These are phyloP conservation scores for Sebastiscus tertius DNA, from an alignment of 2,797 vertebrate genomes.

Conservation along the genomic window DNA sequence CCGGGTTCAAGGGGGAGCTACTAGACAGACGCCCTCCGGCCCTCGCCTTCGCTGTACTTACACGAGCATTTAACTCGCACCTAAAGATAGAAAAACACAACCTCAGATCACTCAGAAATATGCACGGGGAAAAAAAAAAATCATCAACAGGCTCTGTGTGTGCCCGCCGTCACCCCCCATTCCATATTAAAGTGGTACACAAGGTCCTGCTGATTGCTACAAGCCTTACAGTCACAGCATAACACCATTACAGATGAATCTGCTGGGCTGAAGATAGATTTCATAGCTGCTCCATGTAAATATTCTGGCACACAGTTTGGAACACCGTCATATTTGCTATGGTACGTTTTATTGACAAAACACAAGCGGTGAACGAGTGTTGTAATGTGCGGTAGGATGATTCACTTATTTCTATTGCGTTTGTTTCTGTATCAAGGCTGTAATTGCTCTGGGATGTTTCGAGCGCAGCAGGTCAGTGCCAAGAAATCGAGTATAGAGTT, in stretches of 20 bases:
- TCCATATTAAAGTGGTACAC: conserved; percentile 66
- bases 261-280: conserved; percentile 49
- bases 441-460: conserved; percentile 20
- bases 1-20: conserved; percentile 36
- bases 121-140: conserved; percentile 47
- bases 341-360: conserved; percentile 56
- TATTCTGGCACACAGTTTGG: conserved; percentile 57
- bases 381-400: conserved; percentile 6
- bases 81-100: conserved; percentile 41
- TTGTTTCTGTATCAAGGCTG: conserved; percentile 2
- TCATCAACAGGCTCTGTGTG: conserved; percentile 62
- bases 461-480: conserved; percentile 34
- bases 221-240: conserved; percentile 67
- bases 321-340: conserved; percentile 56
- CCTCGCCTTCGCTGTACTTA: conserved; percentile 53
- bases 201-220: conserved; percentile 67
- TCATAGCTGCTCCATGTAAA: conserved; percentile 63
- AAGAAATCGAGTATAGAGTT: conserved; percentile 44
- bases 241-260: conserved; percentile 65
- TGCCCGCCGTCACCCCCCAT: conserved; percentile 40
- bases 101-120: conserved; percentile 57
- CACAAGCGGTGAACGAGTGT: conserved; percentile 9
- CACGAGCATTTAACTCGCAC: conserved; percentile 61
- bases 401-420: background rate
- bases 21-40: conserved; percentile 51